Evolutionary conservation across 2,797 vertebrate species (phyloP).

Genomic region (Pangasius macronema): DNA sequence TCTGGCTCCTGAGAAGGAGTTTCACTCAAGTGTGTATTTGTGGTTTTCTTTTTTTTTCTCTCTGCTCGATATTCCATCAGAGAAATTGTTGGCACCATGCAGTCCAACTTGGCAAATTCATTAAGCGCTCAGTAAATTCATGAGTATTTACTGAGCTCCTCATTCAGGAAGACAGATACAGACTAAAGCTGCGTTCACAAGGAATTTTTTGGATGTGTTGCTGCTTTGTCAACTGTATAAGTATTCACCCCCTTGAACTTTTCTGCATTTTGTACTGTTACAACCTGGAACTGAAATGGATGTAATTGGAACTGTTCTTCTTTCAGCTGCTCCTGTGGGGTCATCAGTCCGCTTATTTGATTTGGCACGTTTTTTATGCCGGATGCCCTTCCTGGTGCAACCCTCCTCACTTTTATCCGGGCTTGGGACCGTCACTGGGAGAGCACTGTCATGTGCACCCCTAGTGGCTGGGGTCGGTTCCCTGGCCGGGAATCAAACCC

Average conservation of each 20-base stretch:
- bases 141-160: conserved; percentile 30
- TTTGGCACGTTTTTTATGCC: too few relatives aligned
- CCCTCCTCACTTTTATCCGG: too few relatives aligned
- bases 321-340: too few relatives aligned
- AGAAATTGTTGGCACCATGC: conserved; percentile 48
- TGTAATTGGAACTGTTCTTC: too few relatives aligned
- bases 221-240: background rate
- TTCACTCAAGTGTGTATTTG: conserved; percentile 50
- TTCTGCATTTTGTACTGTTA: background rate
- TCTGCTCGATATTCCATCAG: conserved; percentile 41
- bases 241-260: background rate
- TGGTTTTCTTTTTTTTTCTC: conserved; percentile 39
- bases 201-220: conserved; percentile 1
- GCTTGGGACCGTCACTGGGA: too few relatives aligned
- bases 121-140: conserved; percentile 14
- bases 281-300: too few relatives aligned
- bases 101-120: conserved; percentile 32
- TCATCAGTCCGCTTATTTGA: too few relatives aligned
- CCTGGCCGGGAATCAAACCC: too few relatives aligned
- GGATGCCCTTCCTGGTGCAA: too few relatives aligned
- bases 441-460: too few relatives aligned
- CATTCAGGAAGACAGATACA: conserved; percentile 21
- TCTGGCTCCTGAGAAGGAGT: conserved; percentile 54
- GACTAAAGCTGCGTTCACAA: conserved; percentile 1
- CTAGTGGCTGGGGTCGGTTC: too few relatives aligned